These are phyloP conservation scores for Noctilio leporinus DNA, from an alignment of 2,113 vertebrate genomes.

Conservation along the genomic window DNA sequence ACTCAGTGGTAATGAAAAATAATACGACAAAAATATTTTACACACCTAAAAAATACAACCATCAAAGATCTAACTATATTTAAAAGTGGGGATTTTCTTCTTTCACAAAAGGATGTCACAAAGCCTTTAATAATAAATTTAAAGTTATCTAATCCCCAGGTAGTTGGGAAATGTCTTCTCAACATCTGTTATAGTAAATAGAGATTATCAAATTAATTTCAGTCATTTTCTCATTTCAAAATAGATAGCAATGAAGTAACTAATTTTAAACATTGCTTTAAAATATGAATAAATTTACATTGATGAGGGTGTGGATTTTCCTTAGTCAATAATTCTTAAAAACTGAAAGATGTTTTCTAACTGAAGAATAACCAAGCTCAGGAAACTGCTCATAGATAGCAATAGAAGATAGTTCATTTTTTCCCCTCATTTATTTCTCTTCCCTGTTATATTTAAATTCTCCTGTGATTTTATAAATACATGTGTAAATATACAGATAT, in stretches of 20 bases:
- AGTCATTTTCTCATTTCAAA: slow-evolving; percentile 14
- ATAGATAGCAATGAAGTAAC: background rate
- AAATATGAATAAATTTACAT: background rate
- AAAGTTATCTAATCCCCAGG: background rate
- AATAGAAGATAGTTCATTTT: background rate
- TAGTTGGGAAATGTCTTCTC: background rate
- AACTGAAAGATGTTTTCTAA: background rate
- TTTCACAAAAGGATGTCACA: background rate
- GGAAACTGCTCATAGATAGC: background rate
- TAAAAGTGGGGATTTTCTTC: background rate
- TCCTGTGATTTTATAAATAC: background rate
- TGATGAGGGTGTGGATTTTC: background rate
- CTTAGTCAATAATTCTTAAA: background rate
- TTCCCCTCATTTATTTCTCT: background rate
- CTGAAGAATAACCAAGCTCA: background rate
- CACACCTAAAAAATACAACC: background rate
- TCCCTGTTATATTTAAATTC: background rate
- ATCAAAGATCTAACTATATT: background rate
- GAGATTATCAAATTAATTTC: slow-evolving; percentile 27
- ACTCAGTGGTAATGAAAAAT: too few relatives aligned
- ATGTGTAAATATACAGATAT: background rate
- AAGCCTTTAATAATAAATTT: slow-evolving; percentile 5
- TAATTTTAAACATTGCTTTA: background rate
- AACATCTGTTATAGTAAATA: slow-evolving; percentile 9
- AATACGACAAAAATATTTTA: too few relatives aligned